Conservation (phyloP, 2,113 vertebrate genomes). For the Oreochromis tanganicae region DNA sequence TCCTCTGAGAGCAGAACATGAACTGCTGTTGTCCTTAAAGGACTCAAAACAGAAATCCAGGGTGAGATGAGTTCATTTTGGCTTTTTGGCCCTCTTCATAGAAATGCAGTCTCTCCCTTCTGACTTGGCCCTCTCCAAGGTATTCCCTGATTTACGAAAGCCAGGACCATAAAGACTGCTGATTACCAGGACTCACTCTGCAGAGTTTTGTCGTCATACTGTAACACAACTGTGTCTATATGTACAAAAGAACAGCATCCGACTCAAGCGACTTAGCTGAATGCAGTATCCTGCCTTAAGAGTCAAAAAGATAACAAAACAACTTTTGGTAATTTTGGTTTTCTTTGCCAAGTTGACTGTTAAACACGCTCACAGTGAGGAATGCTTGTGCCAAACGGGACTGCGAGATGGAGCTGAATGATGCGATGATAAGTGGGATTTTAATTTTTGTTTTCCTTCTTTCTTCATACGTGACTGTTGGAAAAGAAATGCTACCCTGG, state of each 20-base stretch:
- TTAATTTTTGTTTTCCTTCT: not conserved
- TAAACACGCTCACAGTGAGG: not conserved
- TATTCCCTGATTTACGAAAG: not conserved
- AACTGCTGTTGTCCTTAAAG: not conserved
- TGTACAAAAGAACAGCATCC: constrained; percentile 5
- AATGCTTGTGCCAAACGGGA: constrained; percentile 31
- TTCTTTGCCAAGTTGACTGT: constrained; percentile 6
- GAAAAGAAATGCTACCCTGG: not conserved
- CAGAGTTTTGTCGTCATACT: not conserved
- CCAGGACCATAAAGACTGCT: not conserved
- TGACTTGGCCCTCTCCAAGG: not conserved
- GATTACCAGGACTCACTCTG: not conserved
- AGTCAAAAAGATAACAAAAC: not conserved
- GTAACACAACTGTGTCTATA: constrained; percentile 24
- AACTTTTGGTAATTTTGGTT: not conserved
- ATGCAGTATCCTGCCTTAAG: constrained; percentile 55
- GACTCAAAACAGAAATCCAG: not conserved
- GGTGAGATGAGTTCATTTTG: not conserved
- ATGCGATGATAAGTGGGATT: not conserved
- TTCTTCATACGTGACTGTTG: not conserved
- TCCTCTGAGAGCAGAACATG: not conserved
- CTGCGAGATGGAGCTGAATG: not conserved
- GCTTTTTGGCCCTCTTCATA: not conserved
- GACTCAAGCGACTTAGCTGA: not conserved
- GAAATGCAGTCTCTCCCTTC: not conserved